Base-by-base conservation (phyloP, 1,140 invertebrate species). In the Brachionus paranguensis region DNA sequence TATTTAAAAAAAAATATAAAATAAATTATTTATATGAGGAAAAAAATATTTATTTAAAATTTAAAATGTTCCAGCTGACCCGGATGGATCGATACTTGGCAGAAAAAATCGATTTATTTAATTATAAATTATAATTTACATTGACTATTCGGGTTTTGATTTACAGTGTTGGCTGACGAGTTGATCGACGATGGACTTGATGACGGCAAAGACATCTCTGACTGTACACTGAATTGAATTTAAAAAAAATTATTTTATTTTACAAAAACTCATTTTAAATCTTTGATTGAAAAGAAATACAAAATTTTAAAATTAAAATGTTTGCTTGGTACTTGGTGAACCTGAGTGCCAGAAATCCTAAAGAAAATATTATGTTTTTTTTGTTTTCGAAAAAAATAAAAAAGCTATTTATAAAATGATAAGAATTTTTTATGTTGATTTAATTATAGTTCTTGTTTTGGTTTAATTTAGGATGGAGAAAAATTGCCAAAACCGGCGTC, bases 91-190 rank as follows among this genome's bases (percentile, higher is more conserved):
- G 33, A 68, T 29, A 14, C 4, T 33, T 2, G 27, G 27, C 4
- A 68, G 65, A 68, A 41, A 68, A 37, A 68, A 68, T 68, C 29
- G 29, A 74, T 74, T 45, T 72, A 41, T 24, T 7, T 7, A 43
- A 74, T 74, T 41, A 43, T 24, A 45, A 74, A 74, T 74, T 74
- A 43, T 74, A 74, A 74, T 74, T 74, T 74, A 74, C 70, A 74
- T 74, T 74, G 70, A 74, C 41, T 74, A 45, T 74, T 68, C 12
- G 65, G 11, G 33, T 47, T 47, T 47, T 47, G 45, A 47, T 74
- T 74, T 20, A 43, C 17, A 24, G 70, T 8, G 10, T 47, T 45
- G 37, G 41, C 41, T 47, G 70, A 33, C 24, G 27, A 37, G n/a
- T 14, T 74, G 33, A 41, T 20, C 70, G 70, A 29, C 4, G 65